Conservation (phyloP, 2,113 vertebrate genomes). For the Albula goreensis region DNA sequence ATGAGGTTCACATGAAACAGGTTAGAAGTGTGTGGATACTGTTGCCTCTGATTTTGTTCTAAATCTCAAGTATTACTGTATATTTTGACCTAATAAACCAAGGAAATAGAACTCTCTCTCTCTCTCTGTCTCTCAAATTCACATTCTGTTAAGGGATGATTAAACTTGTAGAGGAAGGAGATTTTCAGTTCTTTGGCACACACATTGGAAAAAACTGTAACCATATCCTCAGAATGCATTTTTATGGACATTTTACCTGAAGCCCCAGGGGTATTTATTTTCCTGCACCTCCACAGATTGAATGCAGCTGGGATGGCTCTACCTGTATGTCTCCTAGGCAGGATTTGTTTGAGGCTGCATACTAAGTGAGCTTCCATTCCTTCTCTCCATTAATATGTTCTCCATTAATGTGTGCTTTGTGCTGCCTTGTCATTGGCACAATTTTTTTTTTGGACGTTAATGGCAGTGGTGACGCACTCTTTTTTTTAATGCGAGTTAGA, state of each 20-base stretch:
- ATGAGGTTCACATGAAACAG: not conserved
- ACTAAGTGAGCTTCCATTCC: not conserved
- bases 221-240: constrained; percentile 28
- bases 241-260: constrained; percentile 20
- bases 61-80: not conserved
- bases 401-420: not conserved
- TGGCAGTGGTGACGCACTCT: not conserved
- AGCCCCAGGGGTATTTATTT: not conserved
- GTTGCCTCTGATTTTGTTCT: not conserved
- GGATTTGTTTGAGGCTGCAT: not conserved
- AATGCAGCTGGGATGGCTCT: constrained; percentile 25
- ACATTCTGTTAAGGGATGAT: constrained; percentile 12
- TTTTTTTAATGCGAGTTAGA: not conserved
- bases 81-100: constrained; percentile 4
- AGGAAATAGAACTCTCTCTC: not conserved
- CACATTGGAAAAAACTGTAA: constrained; percentile 20
- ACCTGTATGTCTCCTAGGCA: constrained; percentile 40
- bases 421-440: no score
- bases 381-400: not conserved
- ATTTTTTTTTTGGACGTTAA: not conserved
- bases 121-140: not conserved
- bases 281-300: constrained; percentile 17
- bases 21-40: not conserved
- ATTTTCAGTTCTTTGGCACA: constrained; percentile 24
- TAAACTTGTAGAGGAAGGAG: constrained; percentile 13